A percentile compares a stretch with the other conserved stretches of the same genome.
These are phyloP conservation scores for Oscheius sp. DNA, from an alignment of 2,888 invertebrate species.

Conservation along the genomic window DNA sequence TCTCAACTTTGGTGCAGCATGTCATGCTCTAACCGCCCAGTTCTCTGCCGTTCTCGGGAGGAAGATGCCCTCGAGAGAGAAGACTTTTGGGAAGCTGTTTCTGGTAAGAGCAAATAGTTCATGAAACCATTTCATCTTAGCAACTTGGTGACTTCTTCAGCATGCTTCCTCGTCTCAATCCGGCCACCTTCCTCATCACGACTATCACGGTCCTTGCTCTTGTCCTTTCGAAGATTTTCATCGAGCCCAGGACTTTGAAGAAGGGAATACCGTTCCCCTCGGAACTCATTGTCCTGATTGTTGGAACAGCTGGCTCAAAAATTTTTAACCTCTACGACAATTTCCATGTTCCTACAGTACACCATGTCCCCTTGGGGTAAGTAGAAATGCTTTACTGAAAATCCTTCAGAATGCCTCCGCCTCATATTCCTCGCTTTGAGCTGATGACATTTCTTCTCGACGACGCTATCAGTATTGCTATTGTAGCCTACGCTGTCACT, in stretches of 20 bases:
- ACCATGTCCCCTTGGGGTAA: constrained; percentile 74
- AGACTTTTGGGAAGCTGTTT: constrained; percentile 40
- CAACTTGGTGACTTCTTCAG: constrained; percentile 24
- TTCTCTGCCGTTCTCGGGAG: constrained; percentile 32
- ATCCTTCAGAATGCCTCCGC: constrained; percentile 66
- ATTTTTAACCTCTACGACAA: constrained; percentile 16
- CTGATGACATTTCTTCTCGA: constrained; percentile 76
- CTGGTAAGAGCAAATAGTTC: constrained; percentile 35
- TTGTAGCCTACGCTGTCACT: constrained; percentile 76
- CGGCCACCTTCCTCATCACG: constrained; percentile 44
- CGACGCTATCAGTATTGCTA: constrained; percentile 75
- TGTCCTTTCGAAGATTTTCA: constrained; percentile 38
- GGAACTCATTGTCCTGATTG: constrained; percentile 68
- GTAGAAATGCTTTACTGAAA: not conserved
- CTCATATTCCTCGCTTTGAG: constrained; percentile 66
- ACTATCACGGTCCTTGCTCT: constrained; percentile 33
- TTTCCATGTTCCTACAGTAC: constrained; percentile 61
- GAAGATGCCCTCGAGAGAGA: not conserved
- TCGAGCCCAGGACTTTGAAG: constrained; percentile 41
- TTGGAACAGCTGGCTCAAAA: constrained; percentile 67
- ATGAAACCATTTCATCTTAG: not conserved
- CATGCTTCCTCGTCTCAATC: constrained; percentile 36
- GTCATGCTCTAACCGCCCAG: constrained; percentile 76
- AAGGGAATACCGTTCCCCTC: constrained; percentile 58
- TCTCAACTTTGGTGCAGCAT: constrained; percentile 76